Evolutionary conservation across 2,113 vertebrate species (phyloP), one percentile per base, ranked within the genome.

Genomic region (Abramis brama): DNA sequence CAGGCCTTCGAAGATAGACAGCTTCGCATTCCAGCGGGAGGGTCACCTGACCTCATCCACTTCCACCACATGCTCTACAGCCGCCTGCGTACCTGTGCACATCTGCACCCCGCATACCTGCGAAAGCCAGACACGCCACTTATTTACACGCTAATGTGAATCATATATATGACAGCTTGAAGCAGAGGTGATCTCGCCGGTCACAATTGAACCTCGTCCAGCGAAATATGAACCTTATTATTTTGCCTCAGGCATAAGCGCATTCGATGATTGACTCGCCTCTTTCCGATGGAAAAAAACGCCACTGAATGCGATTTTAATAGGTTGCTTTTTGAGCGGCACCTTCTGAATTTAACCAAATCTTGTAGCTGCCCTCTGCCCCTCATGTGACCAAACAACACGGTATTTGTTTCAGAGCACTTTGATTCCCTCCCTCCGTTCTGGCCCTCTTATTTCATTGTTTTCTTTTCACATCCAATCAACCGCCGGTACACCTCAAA

Each of bases 151-250:
- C 74, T 89, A 86, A 91, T 93, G 91, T 90, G 91, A 91, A 90
- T 89, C 91, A 90, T 90, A 90, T 90, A 88, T 92, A 90, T 92
- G 92, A 93, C 91, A 91, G 91, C 92, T 90, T 90, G 43, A 87
- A 87, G 90, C 89, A 79, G 82, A 86, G 92, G 90, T 85, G 83
- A 90, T 90, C 88, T 91, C 87, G 47, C 19, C 36, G 15, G n/a
- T 85, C 85, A 89, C 91, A 91, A 91, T 92, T 94, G 91, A 92
- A 91, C 93, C 91, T 91, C 91, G 91, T 78, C 75, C 82, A 71
- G 83, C 57, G 88, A 88, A 91, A 94, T 94, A 93, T 89, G 92
- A 96, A 91, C 92, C 90, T 36, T 94, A 91, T 96, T 94, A 94
- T 95, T 95, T 91, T 87, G 91, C 93, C 89, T 93, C 93, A 86